These are phyloP conservation scores for Sialis lutaria DNA, from an alignment of 2,888 invertebrate species.

Conservation along the genomic window DNA sequence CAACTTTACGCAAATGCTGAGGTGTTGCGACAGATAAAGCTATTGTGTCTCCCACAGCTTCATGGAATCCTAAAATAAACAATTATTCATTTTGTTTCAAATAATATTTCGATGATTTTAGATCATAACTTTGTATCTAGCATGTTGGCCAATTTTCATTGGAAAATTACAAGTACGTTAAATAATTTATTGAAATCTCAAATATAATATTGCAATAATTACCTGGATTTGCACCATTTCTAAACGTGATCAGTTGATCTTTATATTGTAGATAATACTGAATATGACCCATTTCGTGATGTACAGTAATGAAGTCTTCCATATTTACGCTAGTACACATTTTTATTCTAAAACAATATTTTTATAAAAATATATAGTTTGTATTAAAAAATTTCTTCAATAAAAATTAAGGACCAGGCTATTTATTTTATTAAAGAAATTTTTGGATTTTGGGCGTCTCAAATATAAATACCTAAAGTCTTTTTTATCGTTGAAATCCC, in stretches of 20 bases:
- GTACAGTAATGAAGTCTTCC: conserved; percentile 43
- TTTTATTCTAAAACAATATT: conserved; percentile 29
- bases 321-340: conserved; percentile 39
- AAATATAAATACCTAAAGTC: conserved; percentile 38
- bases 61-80: conserved; percentile 35
- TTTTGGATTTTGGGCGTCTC: too few species aligned
- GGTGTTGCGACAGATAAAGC: conserved; percentile 38
- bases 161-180: not conserved
- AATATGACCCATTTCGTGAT: conserved; percentile 58
- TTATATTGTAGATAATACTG: conserved; percentile 45
- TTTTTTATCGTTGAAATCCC: conserved; percentile 47
- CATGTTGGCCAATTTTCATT: not conserved
- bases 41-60: conserved; percentile 43
- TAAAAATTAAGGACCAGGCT: too few species aligned
- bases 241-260: conserved; percentile 30
- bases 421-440: too few species aligned
- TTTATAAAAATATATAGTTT: not conserved
- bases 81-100: not conserved
- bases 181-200: too few species aligned
- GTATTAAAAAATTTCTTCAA: too few species aligned
- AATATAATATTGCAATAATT: too few species aligned
- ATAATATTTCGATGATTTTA: not conserved
- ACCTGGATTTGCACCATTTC: conserved; percentile 31
- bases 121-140: not conserved
- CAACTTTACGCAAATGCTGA: conserved; percentile 28